These are phyloP conservation scores for Porites lutea DNA, from an alignment of 64 coral and sea anemone species.

Conservation along the genomic window DNA sequence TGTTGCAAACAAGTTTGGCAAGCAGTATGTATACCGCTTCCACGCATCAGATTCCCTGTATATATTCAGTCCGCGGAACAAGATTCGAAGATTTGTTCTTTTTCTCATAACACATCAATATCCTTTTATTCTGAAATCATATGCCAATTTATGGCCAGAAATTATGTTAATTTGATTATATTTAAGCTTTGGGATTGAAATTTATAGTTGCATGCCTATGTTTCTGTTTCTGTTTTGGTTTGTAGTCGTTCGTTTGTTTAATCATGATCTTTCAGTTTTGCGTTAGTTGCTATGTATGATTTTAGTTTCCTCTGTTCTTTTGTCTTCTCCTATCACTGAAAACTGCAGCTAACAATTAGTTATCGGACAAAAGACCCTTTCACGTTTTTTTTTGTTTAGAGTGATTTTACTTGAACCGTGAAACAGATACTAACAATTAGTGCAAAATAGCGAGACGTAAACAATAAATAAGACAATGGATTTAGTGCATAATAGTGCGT, in stretches of 20 bases:
- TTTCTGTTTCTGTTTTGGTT: background rate
- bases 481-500: too few relatives aligned
- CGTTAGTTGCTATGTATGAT: too few relatives aligned
- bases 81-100: constrained; percentile 90
- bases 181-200: background rate
- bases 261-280: background rate
- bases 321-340: too few relatives aligned
- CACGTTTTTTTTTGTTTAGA: too few relatives aligned
- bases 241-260: background rate
- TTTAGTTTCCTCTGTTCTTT: too few relatives aligned
- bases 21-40: constrained; percentile 95
- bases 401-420: too few relatives aligned
- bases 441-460: too few relatives aligned
- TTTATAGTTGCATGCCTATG: background rate
- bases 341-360: too few relatives aligned
- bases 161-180: constrained; percentile 1
- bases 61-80: constrained; percentile 91
- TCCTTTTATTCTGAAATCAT: constrained; percentile 78
- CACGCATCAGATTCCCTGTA: constrained; percentile 80
- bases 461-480: too few relatives aligned
- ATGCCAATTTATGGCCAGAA: background rate
- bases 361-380: too few relatives aligned
- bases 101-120: constrained; percentile 99
- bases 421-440: too few relatives aligned
- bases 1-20: constrained; percentile 93